Evolutionary conservation across 2,888 invertebrate species (phyloP).

Genomic region (Plagiodera versicolora): DNA sequence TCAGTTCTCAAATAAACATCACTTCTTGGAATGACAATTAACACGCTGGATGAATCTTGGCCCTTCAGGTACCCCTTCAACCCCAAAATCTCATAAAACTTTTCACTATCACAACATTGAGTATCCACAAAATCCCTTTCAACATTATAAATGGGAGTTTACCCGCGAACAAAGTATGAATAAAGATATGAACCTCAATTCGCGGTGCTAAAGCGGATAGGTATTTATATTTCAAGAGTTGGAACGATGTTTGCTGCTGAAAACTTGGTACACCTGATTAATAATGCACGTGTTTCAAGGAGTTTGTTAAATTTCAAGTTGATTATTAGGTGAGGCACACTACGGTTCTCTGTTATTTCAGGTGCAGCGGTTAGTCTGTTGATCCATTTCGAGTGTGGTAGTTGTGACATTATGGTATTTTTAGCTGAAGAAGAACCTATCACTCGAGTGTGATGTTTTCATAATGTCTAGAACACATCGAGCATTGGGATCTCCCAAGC

Average conservation of each 20-base stretch:
- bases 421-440: too few relatives aligned
- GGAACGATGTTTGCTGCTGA: constrained; percentile 33
- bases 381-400: too few relatives aligned
- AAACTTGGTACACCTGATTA: constrained; percentile 41
- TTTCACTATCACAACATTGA: constrained; percentile 7
- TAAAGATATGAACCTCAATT: constrained; percentile 28
- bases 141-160: constrained; percentile 14
- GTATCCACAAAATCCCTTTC: constrained; percentile 13
- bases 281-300: constrained; percentile 44
- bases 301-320: constrained; percentile 36
- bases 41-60: neutral
- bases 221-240: constrained; percentile 34
- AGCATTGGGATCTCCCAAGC: too few relatives aligned
- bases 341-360: too few relatives aligned
- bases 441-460: too few relatives aligned
- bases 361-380: too few relatives aligned
- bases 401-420: too few relatives aligned
- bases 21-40: neutral
- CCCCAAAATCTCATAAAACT: too few relatives aligned
- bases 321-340: neutral
- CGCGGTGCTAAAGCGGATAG: constrained; percentile 15
- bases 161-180: constrained; percentile 17
- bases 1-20: too few relatives aligned
- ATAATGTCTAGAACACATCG: too few relatives aligned
- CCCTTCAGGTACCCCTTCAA: too few relatives aligned